phyloP scores from a whole-genome alignment of 2,113 vertebrate genomes.

The Anoplopoma fimbria region DNA sequence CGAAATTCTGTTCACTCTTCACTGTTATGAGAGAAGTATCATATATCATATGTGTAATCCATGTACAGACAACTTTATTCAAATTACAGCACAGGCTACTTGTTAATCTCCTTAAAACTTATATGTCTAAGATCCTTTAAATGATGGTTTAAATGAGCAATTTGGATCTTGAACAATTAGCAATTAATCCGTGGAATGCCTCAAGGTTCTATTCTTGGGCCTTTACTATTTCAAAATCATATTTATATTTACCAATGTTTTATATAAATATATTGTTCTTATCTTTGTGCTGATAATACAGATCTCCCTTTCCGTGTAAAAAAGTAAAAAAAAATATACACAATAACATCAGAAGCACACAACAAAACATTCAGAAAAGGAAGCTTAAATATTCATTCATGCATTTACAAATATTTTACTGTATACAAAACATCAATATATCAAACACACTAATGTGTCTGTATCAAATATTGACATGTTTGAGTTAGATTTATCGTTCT shows the following conservation, averaged over 20 bases:
- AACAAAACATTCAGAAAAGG: neutral
- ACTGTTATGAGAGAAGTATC: slow-evolving; percentile 11
- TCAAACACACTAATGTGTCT: too few species aligned
- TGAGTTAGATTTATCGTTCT: too few species aligned
- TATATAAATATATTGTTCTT: neutral
- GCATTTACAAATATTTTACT: too few species aligned
- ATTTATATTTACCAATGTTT: neutral
- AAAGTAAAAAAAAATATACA: neutral
- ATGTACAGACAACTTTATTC: neutral
- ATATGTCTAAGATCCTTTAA: neutral
- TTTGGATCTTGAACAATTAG: too few species aligned
- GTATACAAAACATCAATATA: too few species aligned
- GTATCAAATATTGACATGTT: too few species aligned
- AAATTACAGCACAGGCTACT: neutral
- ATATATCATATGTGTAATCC: neutral
- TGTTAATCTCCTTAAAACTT: neutral
- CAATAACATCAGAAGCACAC: neutral
- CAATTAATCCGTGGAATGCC: neutral
- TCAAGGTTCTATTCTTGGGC: neutral
- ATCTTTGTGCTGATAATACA: neutral
- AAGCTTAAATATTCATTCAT: neutral
- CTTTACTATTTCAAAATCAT: neutral
- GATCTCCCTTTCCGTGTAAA: neutral
- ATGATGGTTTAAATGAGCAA: too few species aligned
- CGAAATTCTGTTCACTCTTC: neutral